These are phyloP conservation scores for Pogona vitticeps DNA, from an alignment of 2,113 vertebrate species.

Conservation along the genomic window DNA sequence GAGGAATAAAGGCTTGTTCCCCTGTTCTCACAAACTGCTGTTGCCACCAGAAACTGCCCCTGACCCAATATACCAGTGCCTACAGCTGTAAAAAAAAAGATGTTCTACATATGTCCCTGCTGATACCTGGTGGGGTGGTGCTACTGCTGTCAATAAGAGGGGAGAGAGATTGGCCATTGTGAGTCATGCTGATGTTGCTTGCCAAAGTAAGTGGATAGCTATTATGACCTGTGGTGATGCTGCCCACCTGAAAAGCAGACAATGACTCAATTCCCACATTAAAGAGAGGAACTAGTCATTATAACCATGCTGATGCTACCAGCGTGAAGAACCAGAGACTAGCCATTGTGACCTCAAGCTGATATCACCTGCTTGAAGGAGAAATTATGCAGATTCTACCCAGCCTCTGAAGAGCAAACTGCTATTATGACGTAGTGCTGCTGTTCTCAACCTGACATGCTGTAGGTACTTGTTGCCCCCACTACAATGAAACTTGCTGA, in stretches of 20 bases:
- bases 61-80: no score
- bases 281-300: neutral
- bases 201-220: neutral
- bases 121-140: neutral
- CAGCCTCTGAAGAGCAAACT: no score
- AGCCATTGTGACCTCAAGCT: neutral
- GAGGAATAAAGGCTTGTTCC: no score
- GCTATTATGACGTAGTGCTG: no score
- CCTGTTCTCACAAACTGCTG: no score
- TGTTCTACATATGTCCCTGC: neutral
- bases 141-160: neutral
- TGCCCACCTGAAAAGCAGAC: neutral
- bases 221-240: neutral
- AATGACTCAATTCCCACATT: no score
- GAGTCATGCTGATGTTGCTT: neutral
- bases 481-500: no score
- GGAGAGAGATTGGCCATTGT: neutral
- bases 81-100: neutral
- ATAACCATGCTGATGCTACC: neutral
- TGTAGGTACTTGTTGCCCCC: no score
- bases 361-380: neutral
- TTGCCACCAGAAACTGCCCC: no score
- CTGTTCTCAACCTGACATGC: no score
- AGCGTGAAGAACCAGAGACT: neutral
- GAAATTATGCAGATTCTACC: no score